Base-by-base conservation (phyloP, 1,140 invertebrate genomes). In the Papilio polyxenes region DNA sequence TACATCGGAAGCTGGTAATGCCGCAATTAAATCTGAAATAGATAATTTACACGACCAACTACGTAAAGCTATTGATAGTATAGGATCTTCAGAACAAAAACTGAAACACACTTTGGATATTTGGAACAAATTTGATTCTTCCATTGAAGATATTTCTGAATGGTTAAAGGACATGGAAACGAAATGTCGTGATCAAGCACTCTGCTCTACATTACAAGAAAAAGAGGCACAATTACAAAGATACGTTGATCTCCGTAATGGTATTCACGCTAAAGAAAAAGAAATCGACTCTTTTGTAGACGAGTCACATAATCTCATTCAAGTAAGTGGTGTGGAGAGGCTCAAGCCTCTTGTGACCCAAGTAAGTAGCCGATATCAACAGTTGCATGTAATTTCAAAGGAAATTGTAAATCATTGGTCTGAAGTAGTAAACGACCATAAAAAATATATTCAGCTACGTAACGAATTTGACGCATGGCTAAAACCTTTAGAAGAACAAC, bases 281-380 rank as follows among this genome's bases (percentile, higher is more conserved):
- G 96, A 97, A 88, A 97, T 99, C 82, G 98, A 99, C 93, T 95
- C 96, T 44, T 99, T 99, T 92, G 96, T 98, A 13, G 98, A 99
- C 93, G 96, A 97, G 85, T 98, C 97, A n/a, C 98, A 99, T 90
- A 96, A 96, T 40, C 94, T 99, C 75, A 95, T 98, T 1, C 97
- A 98, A 89, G 95, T 96, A 3, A 98, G 97, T 92, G 97, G 96
- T 3, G 97, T 98, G 1, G 98, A 98, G 84, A 96, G 97, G 77
- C 96, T 99, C 7, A 98, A 98, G 90, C 97, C 97, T 9, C 94
- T 98, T 79, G 97, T 99, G 23, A 97, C 97, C 0, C 98, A 99
- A 95, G 96, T 99, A 17, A 98, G 97, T 86, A 98, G 97, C 88
- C 96, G 97, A 87, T 99, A 99, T 91, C 98, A 98, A 92, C 95